These are phyloP conservation scores for Bombus breviceps DNA, from an alignment of 1,140 invertebrate genomes.

Conservation along the genomic window DNA sequence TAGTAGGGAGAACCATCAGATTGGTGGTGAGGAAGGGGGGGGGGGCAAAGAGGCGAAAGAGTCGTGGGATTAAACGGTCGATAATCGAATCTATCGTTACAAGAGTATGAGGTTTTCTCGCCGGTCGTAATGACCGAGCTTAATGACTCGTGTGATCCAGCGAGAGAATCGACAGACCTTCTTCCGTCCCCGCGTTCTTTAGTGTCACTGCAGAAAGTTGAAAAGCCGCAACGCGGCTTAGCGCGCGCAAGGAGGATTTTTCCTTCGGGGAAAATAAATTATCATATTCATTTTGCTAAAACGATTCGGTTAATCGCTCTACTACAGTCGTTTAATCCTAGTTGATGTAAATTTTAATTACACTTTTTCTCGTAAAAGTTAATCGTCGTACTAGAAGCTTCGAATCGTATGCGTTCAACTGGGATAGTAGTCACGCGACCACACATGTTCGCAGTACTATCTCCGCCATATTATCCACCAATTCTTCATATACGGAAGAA, in stretches of 20 bases:
- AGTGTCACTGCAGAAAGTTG: too few species aligned
- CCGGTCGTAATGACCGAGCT: neutral
- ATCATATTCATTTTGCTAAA: neutral
- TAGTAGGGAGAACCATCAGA: neutral
- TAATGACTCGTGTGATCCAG: neutral
- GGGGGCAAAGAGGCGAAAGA: neutral
- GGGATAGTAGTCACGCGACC: neutral
- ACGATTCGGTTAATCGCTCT: neutral
- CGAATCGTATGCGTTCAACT: neutral
- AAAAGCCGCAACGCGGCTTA: too few species aligned
- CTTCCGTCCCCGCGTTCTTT: neutral
- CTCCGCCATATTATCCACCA: neutral
- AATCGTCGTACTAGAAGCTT: neutral
- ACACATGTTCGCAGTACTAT: neutral
- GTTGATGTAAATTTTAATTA: neutral
- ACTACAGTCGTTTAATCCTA: neutral
- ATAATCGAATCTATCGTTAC: conserved; percentile 25
- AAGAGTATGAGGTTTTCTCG: neutral
- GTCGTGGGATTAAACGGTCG: conserved; percentile 1
- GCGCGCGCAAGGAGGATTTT: too few species aligned
- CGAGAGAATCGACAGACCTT: neutral
- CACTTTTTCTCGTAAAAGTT: conserved; percentile 6
- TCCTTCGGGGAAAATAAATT: neutral
- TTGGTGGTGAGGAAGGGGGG: rapidly evolving
- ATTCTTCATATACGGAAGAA: neutral